Conservation (phyloP, 2,888 invertebrate genomes). For the Flabesymbios commensalis region DNA sequence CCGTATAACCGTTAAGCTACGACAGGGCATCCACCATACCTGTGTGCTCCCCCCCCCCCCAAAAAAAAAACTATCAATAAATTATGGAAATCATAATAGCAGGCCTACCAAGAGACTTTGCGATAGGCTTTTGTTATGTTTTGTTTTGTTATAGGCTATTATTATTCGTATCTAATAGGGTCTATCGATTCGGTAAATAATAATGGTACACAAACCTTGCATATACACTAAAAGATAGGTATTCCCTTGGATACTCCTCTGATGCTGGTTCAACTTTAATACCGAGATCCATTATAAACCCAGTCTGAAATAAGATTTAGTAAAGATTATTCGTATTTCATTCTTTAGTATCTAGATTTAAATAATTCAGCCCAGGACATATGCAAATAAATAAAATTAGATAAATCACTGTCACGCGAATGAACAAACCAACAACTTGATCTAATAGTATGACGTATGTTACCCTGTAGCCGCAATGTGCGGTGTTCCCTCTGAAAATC, state of each 20-base stretch:
- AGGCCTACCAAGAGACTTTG: too few relatives aligned
- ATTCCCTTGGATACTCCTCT: constrained; percentile 10
- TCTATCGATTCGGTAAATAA: too few relatives aligned
- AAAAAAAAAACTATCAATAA: too few relatives aligned
- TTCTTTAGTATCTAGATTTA: neutral
- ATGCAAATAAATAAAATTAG: neutral
- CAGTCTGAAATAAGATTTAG: constrained; percentile 10
- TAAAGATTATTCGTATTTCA: neutral
- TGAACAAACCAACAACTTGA: neutral
- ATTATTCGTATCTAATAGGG: too few relatives aligned
- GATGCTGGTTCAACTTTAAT: constrained; percentile 10
- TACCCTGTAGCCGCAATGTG: constrained; percentile 11
- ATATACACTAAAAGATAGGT: neutral
- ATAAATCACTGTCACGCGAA: neutral
- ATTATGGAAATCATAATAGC: too few relatives aligned
- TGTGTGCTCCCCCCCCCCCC: too few relatives aligned
- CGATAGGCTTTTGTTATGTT: too few relatives aligned
- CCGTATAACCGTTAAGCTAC: too few relatives aligned
- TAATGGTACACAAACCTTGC: constrained; percentile 10
- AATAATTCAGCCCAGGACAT: neutral
- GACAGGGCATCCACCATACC: too few relatives aligned
- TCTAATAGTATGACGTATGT: neutral
- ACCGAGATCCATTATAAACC: constrained; percentile 9
- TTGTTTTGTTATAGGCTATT: too few relatives aligned
- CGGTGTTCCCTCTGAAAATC: constrained; percentile 2